Percentiles rank a stretch among this genome's conserved stretches.
These are phyloP conservation scores for Cossypha heuglini DNA, from an alignment of 2,797 vertebrate genomes.

Conservation along the genomic window DNA sequence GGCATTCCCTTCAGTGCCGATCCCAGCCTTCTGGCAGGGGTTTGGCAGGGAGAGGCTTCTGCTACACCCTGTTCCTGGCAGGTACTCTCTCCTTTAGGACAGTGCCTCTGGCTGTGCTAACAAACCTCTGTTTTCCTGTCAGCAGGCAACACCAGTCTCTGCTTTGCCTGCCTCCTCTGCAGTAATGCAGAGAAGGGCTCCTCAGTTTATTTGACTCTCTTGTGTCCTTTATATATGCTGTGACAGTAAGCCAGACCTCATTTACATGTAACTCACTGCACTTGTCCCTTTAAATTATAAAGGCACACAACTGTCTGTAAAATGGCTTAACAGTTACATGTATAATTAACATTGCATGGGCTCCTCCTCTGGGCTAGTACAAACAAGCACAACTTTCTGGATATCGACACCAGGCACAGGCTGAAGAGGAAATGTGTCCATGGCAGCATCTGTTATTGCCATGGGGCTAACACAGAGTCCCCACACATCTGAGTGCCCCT, in stretches of 20 bases:
- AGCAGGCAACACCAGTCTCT: background rate
- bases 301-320: background rate
- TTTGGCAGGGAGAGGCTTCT: background rate
- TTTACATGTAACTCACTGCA: background rate
- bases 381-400: background rate
- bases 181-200: background rate
- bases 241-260: background rate
- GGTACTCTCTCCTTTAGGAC: background rate
- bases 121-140: background rate
- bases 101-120: background rate
- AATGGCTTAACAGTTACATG: background rate
- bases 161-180: background rate
- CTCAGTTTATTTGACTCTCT: background rate
- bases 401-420: background rate
- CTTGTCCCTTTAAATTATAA: slow-evolving; percentile 7
- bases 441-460: background rate
- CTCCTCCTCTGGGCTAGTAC: background rate
- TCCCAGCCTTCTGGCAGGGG: background rate
- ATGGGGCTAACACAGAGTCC: background rate
- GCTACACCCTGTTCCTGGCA: background rate
- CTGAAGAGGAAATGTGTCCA: background rate
- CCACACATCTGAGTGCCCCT: background rate
- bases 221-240: background rate
- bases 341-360: background rate
- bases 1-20: background rate